These are phyloP conservation scores for Sminthopsis crassicaudata DNA, from an alignment of 2,113 vertebrate genomes.

Conservation along the genomic window DNA sequence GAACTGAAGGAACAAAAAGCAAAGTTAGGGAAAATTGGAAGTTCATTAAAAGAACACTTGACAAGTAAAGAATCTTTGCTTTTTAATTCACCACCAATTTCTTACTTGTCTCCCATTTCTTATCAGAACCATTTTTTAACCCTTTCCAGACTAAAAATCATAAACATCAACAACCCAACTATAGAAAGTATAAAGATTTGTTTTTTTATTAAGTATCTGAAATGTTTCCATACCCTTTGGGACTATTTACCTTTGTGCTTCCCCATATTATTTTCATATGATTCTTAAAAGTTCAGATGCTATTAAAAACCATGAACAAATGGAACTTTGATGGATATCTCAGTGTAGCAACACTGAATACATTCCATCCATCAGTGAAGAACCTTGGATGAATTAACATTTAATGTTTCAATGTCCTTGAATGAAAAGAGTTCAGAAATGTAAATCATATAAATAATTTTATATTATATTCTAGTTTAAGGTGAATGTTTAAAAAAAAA, in stretches of 20 bases:
- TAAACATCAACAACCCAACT: not conserved
- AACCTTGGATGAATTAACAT: slow-evolving; percentile 4
- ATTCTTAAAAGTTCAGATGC: not conserved
- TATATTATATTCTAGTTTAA: slow-evolving; percentile 30
- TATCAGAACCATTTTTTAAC: not conserved
- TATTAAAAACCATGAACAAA: not conserved
- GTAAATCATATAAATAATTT: slow-evolving; percentile 17
- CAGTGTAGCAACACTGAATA: slow-evolving; percentile 6
- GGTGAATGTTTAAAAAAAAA: not conserved
- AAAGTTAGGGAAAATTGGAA: slow-evolving; percentile 12
- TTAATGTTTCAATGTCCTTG: slow-evolving; percentile 1
- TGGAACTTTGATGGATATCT: not conserved
- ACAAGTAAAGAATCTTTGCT: not conserved
- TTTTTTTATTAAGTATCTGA: not conserved
- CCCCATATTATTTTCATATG: not conserved
- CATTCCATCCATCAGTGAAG: not conserved
- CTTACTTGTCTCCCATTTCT: not conserved
- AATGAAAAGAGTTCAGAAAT: slow-evolving; percentile 47
- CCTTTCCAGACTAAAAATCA: not conserved
- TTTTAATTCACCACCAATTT: not conserved
- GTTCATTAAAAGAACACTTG: not conserved
- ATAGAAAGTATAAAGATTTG: not conserved
- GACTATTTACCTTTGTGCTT: not conserved
- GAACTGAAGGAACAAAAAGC: not conserved
- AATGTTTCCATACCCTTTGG: not conserved